A percentile compares a stretch with the other conserved stretches of the same genome.
Evolutionary conservation across 2,888 invertebrate species (phyloP).

Genomic region (Stenurella melanura): DNA sequence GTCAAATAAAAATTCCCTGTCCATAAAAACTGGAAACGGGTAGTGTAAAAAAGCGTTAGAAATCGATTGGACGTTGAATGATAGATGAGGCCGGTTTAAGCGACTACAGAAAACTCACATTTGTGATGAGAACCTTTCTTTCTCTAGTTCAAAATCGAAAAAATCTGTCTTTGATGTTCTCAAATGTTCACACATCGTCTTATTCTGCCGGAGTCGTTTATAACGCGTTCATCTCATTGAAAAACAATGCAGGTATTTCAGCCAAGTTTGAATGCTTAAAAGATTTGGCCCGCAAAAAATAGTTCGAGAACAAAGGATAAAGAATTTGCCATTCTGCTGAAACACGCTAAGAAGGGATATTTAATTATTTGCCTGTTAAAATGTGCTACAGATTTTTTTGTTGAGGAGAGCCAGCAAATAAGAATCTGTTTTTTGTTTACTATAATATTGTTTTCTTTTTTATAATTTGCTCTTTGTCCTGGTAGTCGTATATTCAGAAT

Average conservation of each 20-base stretch:
- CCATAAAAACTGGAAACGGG: slow-evolving; percentile 21
- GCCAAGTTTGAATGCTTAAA: slow-evolving; percentile 54
- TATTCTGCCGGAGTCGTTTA: slow-evolving; percentile 59
- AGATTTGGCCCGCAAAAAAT: slow-evolving; percentile 54
- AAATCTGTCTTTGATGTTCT: slow-evolving; percentile 65
- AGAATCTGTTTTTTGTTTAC: slow-evolving; percentile 9
- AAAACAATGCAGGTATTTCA: slow-evolving; percentile 64
- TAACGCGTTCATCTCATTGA: slow-evolving; percentile 61
- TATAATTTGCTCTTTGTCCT: neutral
- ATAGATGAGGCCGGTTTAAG: slow-evolving; percentile 56
- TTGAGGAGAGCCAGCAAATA: neutral
- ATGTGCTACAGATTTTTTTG: slow-evolving; percentile 25
- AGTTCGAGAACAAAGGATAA: slow-evolving; percentile 52
- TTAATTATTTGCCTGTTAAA: slow-evolving; percentile 43
- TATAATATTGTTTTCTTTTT: neutral
- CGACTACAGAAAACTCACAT: slow-evolving; percentile 52
- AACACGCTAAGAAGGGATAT: slow-evolving; percentile 49
- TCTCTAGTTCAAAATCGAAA: slow-evolving; percentile 57
- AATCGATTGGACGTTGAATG: slow-evolving; percentile 60
- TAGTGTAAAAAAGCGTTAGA: slow-evolving; percentile 55
- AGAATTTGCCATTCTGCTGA: slow-evolving; percentile 50
- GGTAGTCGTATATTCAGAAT: neutral
- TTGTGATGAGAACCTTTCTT: slow-evolving; percentile 55
- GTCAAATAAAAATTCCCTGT: slow-evolving; percentile 20
- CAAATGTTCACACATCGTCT: slow-evolving; percentile 63